These are phyloP conservation scores for Coptodon bakossiorum DNA, from an alignment of 2,113 vertebrate genomes.

Conservation along the genomic window DNA sequence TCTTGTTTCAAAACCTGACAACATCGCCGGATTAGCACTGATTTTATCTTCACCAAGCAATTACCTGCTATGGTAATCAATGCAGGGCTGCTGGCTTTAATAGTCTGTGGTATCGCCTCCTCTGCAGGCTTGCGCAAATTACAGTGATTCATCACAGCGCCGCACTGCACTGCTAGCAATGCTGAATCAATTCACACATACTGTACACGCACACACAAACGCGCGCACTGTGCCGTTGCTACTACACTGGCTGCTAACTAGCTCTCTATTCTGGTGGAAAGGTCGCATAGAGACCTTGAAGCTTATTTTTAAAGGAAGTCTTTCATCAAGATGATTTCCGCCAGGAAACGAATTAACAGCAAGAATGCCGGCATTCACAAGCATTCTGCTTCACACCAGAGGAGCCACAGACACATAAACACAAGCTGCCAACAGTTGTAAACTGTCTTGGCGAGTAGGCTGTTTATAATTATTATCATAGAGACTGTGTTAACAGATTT, in stretches of 20 bases:
- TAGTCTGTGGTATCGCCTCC: constrained; percentile 30
- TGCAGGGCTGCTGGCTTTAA: constrained; percentile 50
- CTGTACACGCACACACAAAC: neutral
- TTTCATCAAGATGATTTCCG: neutral
- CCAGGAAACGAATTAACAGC: neutral
- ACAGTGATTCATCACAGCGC: constrained; percentile 52
- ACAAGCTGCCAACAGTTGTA: neutral
- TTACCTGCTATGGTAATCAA: constrained; percentile 65
- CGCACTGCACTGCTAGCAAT: constrained; percentile 13
- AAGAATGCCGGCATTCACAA: neutral
- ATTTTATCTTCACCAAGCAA: constrained; percentile 56
- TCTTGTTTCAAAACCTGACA: constrained; percentile 45
- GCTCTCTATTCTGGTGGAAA: neutral
- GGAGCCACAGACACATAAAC: neutral
- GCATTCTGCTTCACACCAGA: neutral
- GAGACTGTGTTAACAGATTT: neutral
- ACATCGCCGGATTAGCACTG: constrained; percentile 41
- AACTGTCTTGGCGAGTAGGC: neutral
- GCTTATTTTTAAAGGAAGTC: neutral
- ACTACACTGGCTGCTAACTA: neutral
- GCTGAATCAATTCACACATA: constrained; percentile 41
- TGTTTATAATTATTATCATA: neutral
- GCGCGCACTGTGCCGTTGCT: neutral
- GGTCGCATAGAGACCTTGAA: neutral
- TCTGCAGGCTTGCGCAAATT: constrained; percentile 50